phyloP scores from a whole-genome alignment of 2,888 invertebrate genomes.

The Erebia aethiops region DNA sequence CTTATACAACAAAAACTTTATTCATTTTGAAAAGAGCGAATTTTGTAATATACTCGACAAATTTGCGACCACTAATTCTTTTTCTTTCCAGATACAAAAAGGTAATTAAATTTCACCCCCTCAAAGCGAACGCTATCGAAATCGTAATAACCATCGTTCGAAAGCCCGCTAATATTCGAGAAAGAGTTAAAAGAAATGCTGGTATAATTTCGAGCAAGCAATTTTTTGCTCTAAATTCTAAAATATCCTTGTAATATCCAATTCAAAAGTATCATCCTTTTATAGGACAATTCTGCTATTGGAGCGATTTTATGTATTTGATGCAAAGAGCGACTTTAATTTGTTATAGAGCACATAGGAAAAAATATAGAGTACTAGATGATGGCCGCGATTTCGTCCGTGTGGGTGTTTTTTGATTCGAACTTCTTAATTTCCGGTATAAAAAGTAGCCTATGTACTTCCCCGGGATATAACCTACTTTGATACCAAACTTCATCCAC shows the following conservation, averaged over 20 bases:
- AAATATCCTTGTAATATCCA: constrained; percentile 19
- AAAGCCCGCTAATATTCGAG: constrained; percentile 17
- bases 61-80: constrained; percentile 3
- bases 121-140: constrained; percentile 16
- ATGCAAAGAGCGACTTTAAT: background rate
- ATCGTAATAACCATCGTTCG: constrained; percentile 11
- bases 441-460: no score
- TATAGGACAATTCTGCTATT: constrained; percentile 6
- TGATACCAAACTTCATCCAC: no score
- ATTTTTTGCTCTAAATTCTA: constrained; percentile 1
- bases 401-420: no score
- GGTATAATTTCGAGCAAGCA: constrained; percentile 13
- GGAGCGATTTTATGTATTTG: constrained; percentile 4
- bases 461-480: no score
- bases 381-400: no score
- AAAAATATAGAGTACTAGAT: no score
- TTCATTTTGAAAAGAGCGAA: constrained; percentile 12
- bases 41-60: constrained; percentile 8
- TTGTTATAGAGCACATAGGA: no score
- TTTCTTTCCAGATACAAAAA: constrained; percentile 9
- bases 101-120: constrained; percentile 22
- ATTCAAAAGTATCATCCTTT: constrained; percentile 22
- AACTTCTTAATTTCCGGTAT: no score
- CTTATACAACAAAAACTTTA: background rate
- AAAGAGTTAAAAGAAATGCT: constrained; percentile 5